Conservation (phyloP, 2,888 invertebrate species). For the Lamproptera curius region DNA sequence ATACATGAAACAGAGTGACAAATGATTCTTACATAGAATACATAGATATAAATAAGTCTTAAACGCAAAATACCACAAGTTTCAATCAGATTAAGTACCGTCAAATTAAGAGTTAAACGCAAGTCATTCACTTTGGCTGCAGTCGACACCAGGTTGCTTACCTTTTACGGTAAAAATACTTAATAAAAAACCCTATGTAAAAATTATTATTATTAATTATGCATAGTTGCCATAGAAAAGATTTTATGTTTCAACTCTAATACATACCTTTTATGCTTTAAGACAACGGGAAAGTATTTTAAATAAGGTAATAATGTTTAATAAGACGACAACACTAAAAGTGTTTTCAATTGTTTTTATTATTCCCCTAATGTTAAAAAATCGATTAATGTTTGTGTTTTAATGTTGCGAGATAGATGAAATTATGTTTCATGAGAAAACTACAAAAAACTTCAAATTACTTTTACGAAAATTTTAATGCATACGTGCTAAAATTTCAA, state of each 20-base stretch:
- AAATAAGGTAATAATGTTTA: too few relatives aligned
- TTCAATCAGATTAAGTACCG: slow-evolving; percentile 20
- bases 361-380: neutral
- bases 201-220: slow-evolving; percentile 2
- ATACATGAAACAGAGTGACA: slow-evolving; percentile 50
- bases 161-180: slow-evolving; percentile 14
- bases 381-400: too few relatives aligned
- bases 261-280: too few relatives aligned
- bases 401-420: too few relatives aligned
- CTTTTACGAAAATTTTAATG: slow-evolving; percentile 21
- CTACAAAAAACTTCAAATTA: slow-evolving; percentile 1
- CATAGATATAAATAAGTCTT: slow-evolving; percentile 26
- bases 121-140: slow-evolving; percentile 5
- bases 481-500: slow-evolving; percentile 25
- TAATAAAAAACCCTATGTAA: slow-evolving; percentile 4
- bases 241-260: too few relatives aligned
- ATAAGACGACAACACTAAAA: neutral
- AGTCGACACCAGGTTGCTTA: slow-evolving; percentile 10
- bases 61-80: slow-evolving; percentile 24
- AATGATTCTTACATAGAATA: slow-evolving; percentile 20
- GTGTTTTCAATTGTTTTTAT: too few relatives aligned
- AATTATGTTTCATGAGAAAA: slow-evolving; percentile 53
- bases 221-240: too few relatives aligned
- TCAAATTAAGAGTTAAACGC: slow-evolving; percentile 11
- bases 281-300: too few relatives aligned